These are phyloP conservation scores for Linurgus olivaceus DNA, from an alignment of 2,797 vertebrate species.

Conservation along the genomic window DNA sequence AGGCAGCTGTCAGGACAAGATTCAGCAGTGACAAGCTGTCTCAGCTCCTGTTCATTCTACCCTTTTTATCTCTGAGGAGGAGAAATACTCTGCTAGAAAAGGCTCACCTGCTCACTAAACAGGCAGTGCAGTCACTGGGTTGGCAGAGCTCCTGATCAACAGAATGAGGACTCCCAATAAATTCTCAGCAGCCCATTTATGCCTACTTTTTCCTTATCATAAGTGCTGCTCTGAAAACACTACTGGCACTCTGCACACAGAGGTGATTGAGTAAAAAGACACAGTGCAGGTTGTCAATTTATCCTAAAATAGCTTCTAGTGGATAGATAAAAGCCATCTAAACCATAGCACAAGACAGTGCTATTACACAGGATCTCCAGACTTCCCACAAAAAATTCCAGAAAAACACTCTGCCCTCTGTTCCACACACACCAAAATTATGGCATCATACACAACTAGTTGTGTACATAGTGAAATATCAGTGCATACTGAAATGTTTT, in stretches of 20 bases:
- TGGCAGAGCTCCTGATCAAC: conserved; percentile 54
- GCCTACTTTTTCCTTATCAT: conserved; percentile 59
- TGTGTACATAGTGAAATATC: not conserved
- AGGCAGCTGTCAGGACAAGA: conserved; percentile 71
- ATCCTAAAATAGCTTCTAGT: conserved; percentile 54
- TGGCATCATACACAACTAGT: not conserved
- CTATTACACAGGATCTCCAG: not conserved
- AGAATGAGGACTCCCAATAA: conserved; percentile 43
- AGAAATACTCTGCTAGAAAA: conserved; percentile 46
- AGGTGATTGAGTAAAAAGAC: conserved; percentile 59
- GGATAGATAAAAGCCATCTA: conserved; percentile 37
- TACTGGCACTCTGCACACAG: conserved; percentile 31
- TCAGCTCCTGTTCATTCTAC: conserved; percentile 56
- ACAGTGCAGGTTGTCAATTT: conserved; percentile 41
- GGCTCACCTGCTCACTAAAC: conserved; percentile 42
- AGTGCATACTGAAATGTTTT: not conserved
- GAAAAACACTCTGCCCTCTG: not conserved
- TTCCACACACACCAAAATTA: not conserved
- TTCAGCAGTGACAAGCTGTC: conserved; percentile 64
- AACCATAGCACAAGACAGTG: not conserved
- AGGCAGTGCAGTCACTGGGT: conserved; percentile 2
- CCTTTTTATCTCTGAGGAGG: conserved; percentile 63
- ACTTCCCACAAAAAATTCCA: not conserved
- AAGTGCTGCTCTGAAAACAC: conserved; percentile 65
- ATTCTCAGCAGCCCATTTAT: conserved; percentile 59